These are phyloP conservation scores for Balanococcus diminutus DNA, from an alignment of 2,888 invertebrate species.

Conservation along the genomic window DNA sequence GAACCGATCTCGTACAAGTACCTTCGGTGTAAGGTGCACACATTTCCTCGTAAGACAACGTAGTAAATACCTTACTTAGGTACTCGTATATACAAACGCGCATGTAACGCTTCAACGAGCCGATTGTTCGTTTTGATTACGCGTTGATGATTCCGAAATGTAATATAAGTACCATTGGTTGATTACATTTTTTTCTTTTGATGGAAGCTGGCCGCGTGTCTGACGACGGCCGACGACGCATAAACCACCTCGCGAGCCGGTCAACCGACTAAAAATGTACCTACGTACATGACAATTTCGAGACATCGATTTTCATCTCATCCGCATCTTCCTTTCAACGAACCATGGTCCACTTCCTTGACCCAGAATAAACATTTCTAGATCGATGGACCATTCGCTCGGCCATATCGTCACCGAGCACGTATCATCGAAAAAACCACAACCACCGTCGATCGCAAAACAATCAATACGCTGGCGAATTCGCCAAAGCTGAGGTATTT, in stretches of 20 bases:
- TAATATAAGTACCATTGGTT: background rate
- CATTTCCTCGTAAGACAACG: background rate
- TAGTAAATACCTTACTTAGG: no score
- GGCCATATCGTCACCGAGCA: background rate
- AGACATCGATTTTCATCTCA: background rate
- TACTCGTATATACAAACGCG: background rate
- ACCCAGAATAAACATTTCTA: constrained; percentile 30
- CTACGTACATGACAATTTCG: constrained; percentile 7
- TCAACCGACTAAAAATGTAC: constrained; percentile 7
- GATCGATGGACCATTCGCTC: background rate
- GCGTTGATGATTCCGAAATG: constrained; percentile 26
- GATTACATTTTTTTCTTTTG: constrained; percentile 12
- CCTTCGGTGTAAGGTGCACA: background rate
- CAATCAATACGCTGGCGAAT: background rate
- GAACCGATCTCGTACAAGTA: background rate
- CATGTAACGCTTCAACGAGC: constrained; percentile 11
- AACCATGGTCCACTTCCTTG: constrained; percentile 35
- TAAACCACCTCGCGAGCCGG: constrained; percentile 23
- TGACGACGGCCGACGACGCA: background rate
- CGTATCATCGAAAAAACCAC: constrained; percentile 16
- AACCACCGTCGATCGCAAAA: background rate
- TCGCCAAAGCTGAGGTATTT: background rate
- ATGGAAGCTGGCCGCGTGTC: background rate
- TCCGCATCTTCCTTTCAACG: background rate
- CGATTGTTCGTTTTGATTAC: constrained; percentile 25